Conservation (phyloP, 2,113 vertebrate species). For the Elephantulus edwardii region DNA sequence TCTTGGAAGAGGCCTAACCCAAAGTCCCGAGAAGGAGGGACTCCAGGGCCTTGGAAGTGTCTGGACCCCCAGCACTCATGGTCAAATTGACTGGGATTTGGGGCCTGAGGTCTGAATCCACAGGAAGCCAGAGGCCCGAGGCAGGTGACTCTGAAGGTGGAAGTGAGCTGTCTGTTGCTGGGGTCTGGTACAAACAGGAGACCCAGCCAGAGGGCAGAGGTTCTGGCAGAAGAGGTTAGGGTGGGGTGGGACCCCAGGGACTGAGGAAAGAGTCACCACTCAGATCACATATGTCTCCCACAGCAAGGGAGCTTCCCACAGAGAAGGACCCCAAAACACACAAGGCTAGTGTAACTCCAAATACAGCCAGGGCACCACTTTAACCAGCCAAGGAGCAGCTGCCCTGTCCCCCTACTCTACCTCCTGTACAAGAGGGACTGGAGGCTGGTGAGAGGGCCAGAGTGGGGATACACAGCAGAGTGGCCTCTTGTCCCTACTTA, state of each 20-base stretch:
- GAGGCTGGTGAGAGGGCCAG: neutral
- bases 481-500: neutral
- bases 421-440: neutral
- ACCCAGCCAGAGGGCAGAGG: neutral
- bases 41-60: neutral
- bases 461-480: neutral
- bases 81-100: neutral
- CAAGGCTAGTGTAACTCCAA: neutral
- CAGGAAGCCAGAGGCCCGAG: neutral
- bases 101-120: neutral
- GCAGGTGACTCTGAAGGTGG: neutral
- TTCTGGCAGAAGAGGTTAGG: too few relatives aligned
- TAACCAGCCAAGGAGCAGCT: neutral
- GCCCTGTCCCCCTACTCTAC: neutral
- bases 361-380: neutral
- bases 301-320: neutral
- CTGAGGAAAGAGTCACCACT: neutral
- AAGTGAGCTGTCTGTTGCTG: neutral
- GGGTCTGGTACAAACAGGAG: neutral
- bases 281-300: neutral
- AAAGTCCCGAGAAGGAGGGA: neutral
- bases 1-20: neutral
- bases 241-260: neutral
- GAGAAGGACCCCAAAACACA: neutral
- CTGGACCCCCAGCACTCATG: too few relatives aligned